Conservation (phyloP, 2,797 vertebrate genomes). For the Myotis daubentonii region DNA sequence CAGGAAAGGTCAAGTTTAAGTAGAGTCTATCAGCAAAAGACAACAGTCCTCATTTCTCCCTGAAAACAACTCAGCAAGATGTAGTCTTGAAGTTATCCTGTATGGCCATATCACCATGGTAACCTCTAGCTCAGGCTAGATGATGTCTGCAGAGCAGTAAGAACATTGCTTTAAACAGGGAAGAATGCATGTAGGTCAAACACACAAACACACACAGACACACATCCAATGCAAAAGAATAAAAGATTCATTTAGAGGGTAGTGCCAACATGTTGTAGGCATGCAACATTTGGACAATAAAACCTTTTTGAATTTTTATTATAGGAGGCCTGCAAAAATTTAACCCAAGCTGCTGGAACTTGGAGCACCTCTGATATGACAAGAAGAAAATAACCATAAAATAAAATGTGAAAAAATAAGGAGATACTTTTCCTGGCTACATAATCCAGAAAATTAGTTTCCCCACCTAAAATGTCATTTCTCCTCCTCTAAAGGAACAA, state of each 20-base stretch:
- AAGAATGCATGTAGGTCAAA: constrained; percentile 59
- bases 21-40: constrained; percentile 26
- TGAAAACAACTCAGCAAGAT: constrained; percentile 58
- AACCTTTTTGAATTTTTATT: constrained; percentile 9
- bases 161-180: constrained; percentile 64
- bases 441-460: constrained; percentile 18
- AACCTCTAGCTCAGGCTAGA: constrained; percentile 69
- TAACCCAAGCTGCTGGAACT: not conserved
- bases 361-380: not conserved
- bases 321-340: not conserved
- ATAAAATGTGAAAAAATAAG: not conserved
- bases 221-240: not conserved
- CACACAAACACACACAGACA: not conserved
- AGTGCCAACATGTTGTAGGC: not conserved
- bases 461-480: not conserved
- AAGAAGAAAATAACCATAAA: not conserved
- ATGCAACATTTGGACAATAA: constrained; percentile 15
- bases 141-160: constrained; percentile 53
- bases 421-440: not conserved
- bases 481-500: not conserved
- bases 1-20: constrained; percentile 30
- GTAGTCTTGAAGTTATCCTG: constrained; percentile 56
- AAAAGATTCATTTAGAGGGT: constrained; percentile 38
- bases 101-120: constrained; percentile 74
- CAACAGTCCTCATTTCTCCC: constrained; percentile 35